Evolutionary conservation across 2,113 vertebrate species (phyloP), one percentile per base, ranked within the genome.

Genomic region (Hipposideros armiger): DNA sequence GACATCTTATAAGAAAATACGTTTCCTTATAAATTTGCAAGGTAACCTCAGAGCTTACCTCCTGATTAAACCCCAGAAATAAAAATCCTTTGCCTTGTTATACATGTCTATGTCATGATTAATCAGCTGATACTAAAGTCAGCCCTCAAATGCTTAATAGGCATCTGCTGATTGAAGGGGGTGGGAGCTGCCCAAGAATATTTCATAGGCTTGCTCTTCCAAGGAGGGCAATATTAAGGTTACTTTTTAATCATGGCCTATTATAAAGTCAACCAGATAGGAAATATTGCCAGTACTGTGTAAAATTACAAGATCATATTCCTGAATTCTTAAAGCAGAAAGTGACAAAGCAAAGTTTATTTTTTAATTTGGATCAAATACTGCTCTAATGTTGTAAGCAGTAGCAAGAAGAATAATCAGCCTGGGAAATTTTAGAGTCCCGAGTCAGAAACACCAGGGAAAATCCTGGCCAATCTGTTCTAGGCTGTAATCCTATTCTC

Each of bases 351-450:
- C 8, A 81, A 47, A 67, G 52, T 90, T 66, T 93, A 91, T 62
- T 91, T 93, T 93, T 86, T 87, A 88, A 91, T 77, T 56, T 50
- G 19, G 0, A 70, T 89, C n/a, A 89, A 95, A 72, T 64, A 50
- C 19, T 56, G 66, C 1, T 58, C 14, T 6, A 85, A 72, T 24
- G 91, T 80, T 82, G 16, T 52, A 84, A 93, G 26, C 30, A 93
- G 19, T 78, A 58, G 30, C 3, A 94, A 93, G 54, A 90, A 76
- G 24, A 84, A 62, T 58, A 82, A 67, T 72, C 86, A 77, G 4
- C 42, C 56, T 74, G 50, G 9, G 28, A 60, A 90, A 74, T 85
- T 60, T 88, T 91, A 93, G 60, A 56, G 13, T 77, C 4, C 11
- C 69, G 22, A 88, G 47, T 36, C 62, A 78, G 62, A 78, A 70